Base-by-base conservation (phyloP, 2,113 vertebrate genomes). In the Empidonax traillii region DNA sequence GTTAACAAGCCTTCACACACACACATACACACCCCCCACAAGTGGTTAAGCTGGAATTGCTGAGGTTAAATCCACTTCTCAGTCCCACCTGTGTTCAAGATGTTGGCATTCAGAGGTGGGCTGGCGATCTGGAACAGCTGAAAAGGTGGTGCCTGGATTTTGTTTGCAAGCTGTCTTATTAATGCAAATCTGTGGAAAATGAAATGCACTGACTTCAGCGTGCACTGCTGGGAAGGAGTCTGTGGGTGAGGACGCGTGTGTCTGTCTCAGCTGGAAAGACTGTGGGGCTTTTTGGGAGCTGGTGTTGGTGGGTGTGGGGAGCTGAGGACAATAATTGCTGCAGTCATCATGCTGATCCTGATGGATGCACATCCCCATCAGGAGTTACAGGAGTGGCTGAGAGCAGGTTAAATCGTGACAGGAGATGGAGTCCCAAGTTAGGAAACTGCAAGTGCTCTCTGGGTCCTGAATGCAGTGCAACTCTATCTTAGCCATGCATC, bases 21-120 rank as follows among this genome's bases (percentile, higher is more conserved):
- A 19, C 56, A 7, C 53, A 55, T 15, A 63, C 4, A 12, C n/a
- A 19, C 56, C 4, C 30, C 14, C 20, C 31, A 18, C 39, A 75
- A 13, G 43, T 0, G 0, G n/a, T 28, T n/a, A 44, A 72, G 1
- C 3, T 76, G 49, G 37, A 59, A 43, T 12, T 51, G 14, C 12
- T 3, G 1, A 43, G 16, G 13, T 52, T 75, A 72, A 94, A 83
- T 43, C 52, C 39, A 65, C 18, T 41, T 55, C 3, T 55, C 22
- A 75, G 25, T 15, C 23, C 37, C 39, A 30, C 5, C 25, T 25
- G 2, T 24, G 10, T 27, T 11, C 16, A 46, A 61, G 24, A 27
- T 39, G 3, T 22, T 84, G 73, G 18, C 35, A 20, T 14, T 24
- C 7, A 12, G 21, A 43, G 30, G 2, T 23, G 30, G 4, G 6